Conservation (phyloP, 2,797 vertebrate species). For the Sebastes umbrosus region DNA sequence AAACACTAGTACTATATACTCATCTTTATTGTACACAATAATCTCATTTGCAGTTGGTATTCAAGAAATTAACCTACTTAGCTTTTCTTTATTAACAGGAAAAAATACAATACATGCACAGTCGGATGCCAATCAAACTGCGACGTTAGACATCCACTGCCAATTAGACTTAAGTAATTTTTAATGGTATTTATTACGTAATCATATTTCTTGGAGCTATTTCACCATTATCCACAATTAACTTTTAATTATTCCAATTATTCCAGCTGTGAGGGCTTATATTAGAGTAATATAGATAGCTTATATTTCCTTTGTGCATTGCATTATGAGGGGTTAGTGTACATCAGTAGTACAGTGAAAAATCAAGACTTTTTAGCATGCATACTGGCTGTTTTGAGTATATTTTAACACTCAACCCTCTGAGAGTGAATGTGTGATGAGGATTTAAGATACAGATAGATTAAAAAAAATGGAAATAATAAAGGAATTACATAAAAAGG, state of each 20-base stretch:
- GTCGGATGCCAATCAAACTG: not conserved
- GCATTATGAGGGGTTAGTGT: too few relatives aligned
- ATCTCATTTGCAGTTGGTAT: not conserved
- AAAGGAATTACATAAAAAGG: not conserved
- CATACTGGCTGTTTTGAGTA: too few relatives aligned
- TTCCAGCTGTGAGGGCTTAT: too few relatives aligned
- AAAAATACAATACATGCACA: not conserved
- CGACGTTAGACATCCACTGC: not conserved
- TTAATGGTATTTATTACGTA: too few relatives aligned
- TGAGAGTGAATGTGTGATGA: not conserved
- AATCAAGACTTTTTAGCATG: not conserved
- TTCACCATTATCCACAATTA: not conserved
- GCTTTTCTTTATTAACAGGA: not conserved
- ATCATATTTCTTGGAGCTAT: not conserved
- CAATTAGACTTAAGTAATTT: too few relatives aligned
- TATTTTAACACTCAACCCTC: not conserved
- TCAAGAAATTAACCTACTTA: not conserved
- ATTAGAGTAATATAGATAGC: too few relatives aligned
- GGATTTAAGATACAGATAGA: not conserved
- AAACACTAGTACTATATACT: not conserved
- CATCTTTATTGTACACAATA: not conserved
- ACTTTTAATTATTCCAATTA: too few relatives aligned
- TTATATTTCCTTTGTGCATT: too few relatives aligned
- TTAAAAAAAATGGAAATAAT: not conserved
- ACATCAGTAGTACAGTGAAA: not conserved